Evolutionary conservation across 2,797 vertebrate species (phyloP), one percentile per base, ranked within the genome.

Genomic region (Chaunax sp.): DNA sequence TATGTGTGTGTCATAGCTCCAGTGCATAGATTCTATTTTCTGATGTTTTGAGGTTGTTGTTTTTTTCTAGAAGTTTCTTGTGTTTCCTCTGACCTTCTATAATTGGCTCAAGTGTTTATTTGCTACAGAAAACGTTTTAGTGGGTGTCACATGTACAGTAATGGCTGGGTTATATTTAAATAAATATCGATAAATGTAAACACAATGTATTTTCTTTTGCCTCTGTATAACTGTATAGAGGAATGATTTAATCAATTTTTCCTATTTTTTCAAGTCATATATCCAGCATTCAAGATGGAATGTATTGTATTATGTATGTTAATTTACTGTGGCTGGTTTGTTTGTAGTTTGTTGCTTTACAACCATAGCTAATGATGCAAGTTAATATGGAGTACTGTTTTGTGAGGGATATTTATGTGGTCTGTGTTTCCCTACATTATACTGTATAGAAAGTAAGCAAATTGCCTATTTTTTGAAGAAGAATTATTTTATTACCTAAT

Each of bases 91-190:
- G 15, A 37, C 14, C 6, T 15, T 35, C 20, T 40, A 12, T 22
- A n/a, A 20, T 6, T 46, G 18, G n/a, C 47, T 26, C 1, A 40
- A 5, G 2, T 2, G 43, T 37, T 28, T 52, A 16, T 57, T 68
- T 47, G 22, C 16, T 40, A 12, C 23, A 62, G 50, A 57, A 40
- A 20, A 64, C 40, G 62, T 16, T 64, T 64, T 19, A 45, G 40
- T 25, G 1, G 13, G 52, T 64, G 19, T 54, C 25, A 50, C 14
- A 44, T 47, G 19, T 19, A 9, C 41, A 25, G 46, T 30, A 30
- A 20, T 47, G 25, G 28, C 5, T 5, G 28, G n/a, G n/a, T n/a
- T n/a, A n/a, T n/a, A n/a, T n/a, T n/a, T n/a, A n/a, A n/a, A n/a
- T n/a, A n/a, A n/a, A n/a, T n/a, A n/a, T n/a, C n/a, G n/a, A n/a